phyloP scores from a whole-genome alignment of 2,888 invertebrate genomes.

The Eutolmus rufibarbis region DNA sequence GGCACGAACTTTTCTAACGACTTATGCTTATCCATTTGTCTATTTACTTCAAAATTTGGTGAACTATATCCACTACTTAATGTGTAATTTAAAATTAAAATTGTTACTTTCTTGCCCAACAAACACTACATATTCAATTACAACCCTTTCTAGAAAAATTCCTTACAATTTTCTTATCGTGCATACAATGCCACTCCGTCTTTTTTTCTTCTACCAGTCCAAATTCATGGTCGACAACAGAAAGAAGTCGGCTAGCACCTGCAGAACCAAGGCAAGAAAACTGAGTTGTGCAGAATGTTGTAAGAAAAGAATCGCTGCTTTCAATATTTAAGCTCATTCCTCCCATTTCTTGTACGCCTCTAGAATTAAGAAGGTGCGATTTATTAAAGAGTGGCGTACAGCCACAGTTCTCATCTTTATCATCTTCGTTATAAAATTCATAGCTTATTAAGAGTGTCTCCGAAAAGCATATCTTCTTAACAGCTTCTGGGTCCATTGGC shows the following conservation, averaged over 20 bases:
- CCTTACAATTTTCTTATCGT: constrained; percentile 11
- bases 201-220: constrained; percentile 44
- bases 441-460: constrained; percentile 7
- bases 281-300: constrained; percentile 37
- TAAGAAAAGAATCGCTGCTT: constrained; percentile 11
- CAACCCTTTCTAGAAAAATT: background rate
- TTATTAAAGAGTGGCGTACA: background rate
- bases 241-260: constrained; percentile 12
- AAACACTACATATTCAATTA: no score
- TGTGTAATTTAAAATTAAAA: background rate
- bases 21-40: no score
- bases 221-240: constrained; percentile 36
- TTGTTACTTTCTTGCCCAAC: no score
- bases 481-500: background rate
- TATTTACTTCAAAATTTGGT: no score
- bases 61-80: background rate
- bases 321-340: constrained; percentile 35
- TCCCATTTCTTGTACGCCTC: constrained; percentile 20
- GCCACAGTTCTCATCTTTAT: background rate
- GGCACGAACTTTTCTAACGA: no score
- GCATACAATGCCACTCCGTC: constrained; percentile 27
- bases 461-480: background rate
- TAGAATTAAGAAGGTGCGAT: background rate
- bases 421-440: background rate
- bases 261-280: constrained; percentile 25